phyloP scores from a whole-genome alignment of 2,797 vertebrate genomes.

The Arrhamphus sclerolepis region DNA sequence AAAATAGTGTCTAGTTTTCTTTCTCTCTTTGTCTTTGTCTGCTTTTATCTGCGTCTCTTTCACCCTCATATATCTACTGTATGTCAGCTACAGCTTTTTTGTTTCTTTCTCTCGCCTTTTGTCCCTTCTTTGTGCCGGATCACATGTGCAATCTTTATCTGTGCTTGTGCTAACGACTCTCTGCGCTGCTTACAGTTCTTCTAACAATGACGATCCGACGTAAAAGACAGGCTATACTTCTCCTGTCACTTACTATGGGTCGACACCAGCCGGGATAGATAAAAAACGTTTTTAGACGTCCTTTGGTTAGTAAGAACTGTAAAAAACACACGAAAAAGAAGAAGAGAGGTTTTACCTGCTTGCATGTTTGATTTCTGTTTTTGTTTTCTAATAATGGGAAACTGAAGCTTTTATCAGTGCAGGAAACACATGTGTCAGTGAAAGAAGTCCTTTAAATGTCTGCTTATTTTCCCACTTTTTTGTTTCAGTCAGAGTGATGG shows the following conservation, averaged over 20 bases:
- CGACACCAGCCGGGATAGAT: constrained; percentile 8
- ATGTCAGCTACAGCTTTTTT: constrained; percentile 8
- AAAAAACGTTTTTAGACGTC: constrained; percentile 7
- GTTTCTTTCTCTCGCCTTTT: constrained; percentile 1
- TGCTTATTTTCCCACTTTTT: too few species aligned
- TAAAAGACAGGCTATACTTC: constrained; percentile 20
- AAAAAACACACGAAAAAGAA: neutral
- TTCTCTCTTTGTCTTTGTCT: constrained; percentile 27
- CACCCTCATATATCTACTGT: constrained; percentile 7
- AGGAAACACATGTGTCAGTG: constrained; percentile 1
- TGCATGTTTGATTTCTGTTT: constrained; percentile 13
- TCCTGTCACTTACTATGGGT: constrained; percentile 1
- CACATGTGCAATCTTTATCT: constrained; percentile 13
- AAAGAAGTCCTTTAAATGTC: too few species aligned
- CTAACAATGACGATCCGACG: neutral
- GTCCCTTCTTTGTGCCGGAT: constrained; percentile 18
- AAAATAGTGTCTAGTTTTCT: constrained; percentile 5
- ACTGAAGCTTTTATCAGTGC: constrained; percentile 27
- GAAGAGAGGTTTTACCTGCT: too few species aligned
- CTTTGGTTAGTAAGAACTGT: neutral
- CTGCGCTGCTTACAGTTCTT: neutral
- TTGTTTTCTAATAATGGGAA: constrained; percentile 23
- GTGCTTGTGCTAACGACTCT: constrained; percentile 10
- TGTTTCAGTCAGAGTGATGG: neutral
- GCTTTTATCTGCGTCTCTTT: neutral